Conservation (phyloP, 2,797 vertebrate species). For the Hemitrygon akajei region DNA sequence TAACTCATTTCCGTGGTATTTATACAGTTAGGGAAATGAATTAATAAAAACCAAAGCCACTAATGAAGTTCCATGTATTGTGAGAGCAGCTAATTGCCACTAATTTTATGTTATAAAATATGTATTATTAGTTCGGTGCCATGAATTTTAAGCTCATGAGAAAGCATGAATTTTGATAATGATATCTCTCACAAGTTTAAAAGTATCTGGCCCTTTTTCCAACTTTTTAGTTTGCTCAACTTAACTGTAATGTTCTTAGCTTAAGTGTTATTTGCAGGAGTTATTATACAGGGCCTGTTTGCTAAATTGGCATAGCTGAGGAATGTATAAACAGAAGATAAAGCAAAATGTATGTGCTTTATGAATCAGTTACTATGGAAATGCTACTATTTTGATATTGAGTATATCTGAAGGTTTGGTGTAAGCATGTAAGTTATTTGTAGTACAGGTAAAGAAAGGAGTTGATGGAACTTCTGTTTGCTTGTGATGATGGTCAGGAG, state of each 20-base stretch:
- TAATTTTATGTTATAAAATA: slow-evolving; percentile 28
- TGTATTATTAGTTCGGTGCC: slow-evolving; percentile 25
- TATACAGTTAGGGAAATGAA: background rate
- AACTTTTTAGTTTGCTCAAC: background rate
- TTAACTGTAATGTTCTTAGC: background rate
- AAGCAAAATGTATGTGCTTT: background rate
- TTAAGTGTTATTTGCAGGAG: background rate
- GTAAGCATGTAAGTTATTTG: too few relatives aligned
- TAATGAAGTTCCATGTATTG: slow-evolving; percentile 4
- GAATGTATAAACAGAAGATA: background rate
- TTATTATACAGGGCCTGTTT: too few relatives aligned
- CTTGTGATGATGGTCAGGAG: background rate
- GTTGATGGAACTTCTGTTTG: background rate
- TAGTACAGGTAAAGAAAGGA: background rate
- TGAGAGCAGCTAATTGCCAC: slow-evolving; percentile 14
- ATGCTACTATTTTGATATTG: background rate
- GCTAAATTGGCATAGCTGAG: background rate
- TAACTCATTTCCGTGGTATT: background rate
- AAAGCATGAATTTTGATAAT: slow-evolving; percentile 11
- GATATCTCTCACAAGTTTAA: background rate
- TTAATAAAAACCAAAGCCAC: background rate
- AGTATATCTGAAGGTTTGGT: background rate
- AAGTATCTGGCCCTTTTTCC: background rate
- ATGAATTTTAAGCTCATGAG: slow-evolving; percentile 6
- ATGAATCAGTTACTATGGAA: background rate